Base-by-base conservation (phyloP, 1,140 invertebrate genomes). In the Drosophila pseudoobscura region DNA sequence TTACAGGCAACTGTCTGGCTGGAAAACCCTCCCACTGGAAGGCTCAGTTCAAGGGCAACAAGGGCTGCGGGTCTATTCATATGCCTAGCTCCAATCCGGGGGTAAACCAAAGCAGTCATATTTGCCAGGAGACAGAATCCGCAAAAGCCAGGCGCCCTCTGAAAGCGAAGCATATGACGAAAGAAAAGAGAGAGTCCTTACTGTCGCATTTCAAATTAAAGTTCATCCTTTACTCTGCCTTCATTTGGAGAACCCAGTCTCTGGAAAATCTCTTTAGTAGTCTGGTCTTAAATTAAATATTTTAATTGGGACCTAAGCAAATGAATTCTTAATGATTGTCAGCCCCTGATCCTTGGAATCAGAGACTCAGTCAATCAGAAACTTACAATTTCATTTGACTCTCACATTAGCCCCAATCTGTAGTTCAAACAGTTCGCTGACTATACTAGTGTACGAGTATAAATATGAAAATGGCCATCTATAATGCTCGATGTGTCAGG, bases 161-260 rank as follows among this genome's bases (percentile, higher is more conserved):
- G 65, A 66, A 65, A 53, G 31, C 26, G 31, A 31, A 7, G 29
- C 29, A 3, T 8, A 8, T 31, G 29, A 8, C 13, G 41, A 31
- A 26, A n/a, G 31, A 45, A 46, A 46, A 5, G 26, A 29, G 9
- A 8, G 13, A 9, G 49, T 39, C 58, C 31, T 57, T 50, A 35
- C 63, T 57, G 56, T 69, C 63, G 35, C 44, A 69, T 69, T 69
- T 68, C 63, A 31, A 68, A 69, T 70, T 69, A 69, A 70, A 69
- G 45, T 57, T 11, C 11, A 4, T 39, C 4, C 11, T 13, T 39
- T 39, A 39, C 11, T 13, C 13, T 39, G 9, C 31, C 9, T 35
- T 31, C 29, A 31, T 9, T 31, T 9, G 8, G 29, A 2, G 20
- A 20, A 20, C 1, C 20, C 20, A 31, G 2, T 31, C 62, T 20